Evolutionary conservation across 2,113 vertebrate genomes (phyloP), one percentile per base, ranked within the genome.

Genomic region (Semnornis frantzii): DNA sequence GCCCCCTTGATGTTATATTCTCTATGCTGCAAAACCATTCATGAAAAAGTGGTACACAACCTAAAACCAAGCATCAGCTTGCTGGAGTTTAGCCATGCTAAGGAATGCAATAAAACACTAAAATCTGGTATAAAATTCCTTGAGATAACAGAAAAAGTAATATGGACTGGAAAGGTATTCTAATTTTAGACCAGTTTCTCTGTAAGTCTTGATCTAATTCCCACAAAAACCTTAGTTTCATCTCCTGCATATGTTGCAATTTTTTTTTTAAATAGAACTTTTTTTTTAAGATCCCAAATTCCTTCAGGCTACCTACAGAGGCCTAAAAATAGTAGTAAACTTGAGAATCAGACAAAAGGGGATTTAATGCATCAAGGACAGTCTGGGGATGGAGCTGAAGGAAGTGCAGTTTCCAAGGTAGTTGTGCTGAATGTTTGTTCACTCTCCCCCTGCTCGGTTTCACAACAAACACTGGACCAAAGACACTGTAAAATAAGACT

Each of bases 281-380:
- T 52, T n/a, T 54, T 57, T 79, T 82, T 82, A 39, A 81, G 70
- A 84, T 89, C 82, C 82, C 39, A 76, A 39, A 82, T 89, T 91
- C 79, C 89, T 94, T 66, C 69, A 83, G 82, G 87, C 64, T 87
- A 83, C 76, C 92, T 92, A 90, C 27, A 82, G 42, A 93, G 33
- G 33, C 55, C 85, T 95, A 86, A 91, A 94, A 94, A 92, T 86
- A 95, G 76, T 8, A 78, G 59, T 15, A 70, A 88, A 86, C 24
- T 42, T 63, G 54, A 88, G 78, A 95, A 84, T n/a, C 8, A 7
- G 77, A 81, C 85, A 87, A 81, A 85, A 75, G 62, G 72, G 87
- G 89, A 92, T 95, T 96, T 92, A 68, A 50, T 7, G 2, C 0
- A 8, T 86, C 94, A 89, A 94, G 75, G 78, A 92, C 2, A 24